Conservation (phyloP, 2,113 vertebrate species). For the Phainopepla nitens region DNA sequence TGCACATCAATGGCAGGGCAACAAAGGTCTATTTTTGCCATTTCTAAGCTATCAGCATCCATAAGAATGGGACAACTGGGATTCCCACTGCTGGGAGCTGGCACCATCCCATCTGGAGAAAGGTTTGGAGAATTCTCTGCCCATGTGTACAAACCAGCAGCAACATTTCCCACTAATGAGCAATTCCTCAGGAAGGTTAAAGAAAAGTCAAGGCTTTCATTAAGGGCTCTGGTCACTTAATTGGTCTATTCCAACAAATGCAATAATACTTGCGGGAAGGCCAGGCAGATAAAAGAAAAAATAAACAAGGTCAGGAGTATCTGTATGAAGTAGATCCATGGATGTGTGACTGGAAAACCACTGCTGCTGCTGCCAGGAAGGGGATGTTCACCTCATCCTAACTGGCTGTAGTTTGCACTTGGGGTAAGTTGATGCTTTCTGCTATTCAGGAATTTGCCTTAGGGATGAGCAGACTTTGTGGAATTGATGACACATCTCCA, state of each 20-base stretch:
- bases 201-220: slow-evolving; percentile 55
- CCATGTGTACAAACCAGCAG: background rate
- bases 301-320: background rate
- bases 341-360: background rate
- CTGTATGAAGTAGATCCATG: background rate
- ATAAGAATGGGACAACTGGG: background rate
- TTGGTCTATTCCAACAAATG: background rate
- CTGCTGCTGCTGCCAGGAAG: background rate
- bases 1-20: background rate
- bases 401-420: background rate
- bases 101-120: background rate
- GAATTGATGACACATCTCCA: background rate
- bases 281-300: slow-evolving; percentile 23
- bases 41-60: background rate
- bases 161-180: background rate
- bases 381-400: background rate
- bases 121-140: background rate
- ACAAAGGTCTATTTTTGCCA: background rate
- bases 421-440: background rate
- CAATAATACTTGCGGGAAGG: slow-evolving; percentile 12
- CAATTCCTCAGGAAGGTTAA: slow-evolving; percentile 40
- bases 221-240: background rate
- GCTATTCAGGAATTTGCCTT: background rate
- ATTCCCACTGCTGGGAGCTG: background rate
- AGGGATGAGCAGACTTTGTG: background rate